Conservation (phyloP, 2,888 invertebrate species). For the Allygus modestus region DNA sequence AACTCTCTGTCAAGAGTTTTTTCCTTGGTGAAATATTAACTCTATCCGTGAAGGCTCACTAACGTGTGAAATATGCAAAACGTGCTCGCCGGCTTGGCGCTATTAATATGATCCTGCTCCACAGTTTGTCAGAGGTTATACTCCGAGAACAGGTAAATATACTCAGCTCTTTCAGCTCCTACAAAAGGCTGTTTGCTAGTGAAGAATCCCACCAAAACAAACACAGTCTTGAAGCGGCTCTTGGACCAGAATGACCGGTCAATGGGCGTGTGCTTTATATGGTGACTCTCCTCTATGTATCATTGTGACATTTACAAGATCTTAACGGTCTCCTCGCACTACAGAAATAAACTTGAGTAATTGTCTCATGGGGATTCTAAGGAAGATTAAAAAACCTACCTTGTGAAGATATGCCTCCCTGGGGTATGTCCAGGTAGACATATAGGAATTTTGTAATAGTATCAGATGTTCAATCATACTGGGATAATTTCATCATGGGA, state of each 20-base stretch:
- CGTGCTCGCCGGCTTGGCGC: too few relatives aligned
- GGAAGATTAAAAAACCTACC: background rate
- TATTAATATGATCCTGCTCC: too few relatives aligned
- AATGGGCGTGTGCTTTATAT: background rate
- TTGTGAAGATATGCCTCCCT: too few relatives aligned
- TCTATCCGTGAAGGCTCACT: background rate
- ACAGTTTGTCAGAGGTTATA: too few relatives aligned
- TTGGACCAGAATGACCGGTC: conserved; percentile 8
- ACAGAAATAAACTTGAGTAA: background rate
- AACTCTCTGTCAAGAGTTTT: too few relatives aligned
- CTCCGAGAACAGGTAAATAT: too few relatives aligned
- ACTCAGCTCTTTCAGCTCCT: too few relatives aligned
- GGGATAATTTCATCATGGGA: too few relatives aligned
- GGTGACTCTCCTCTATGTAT: background rate
- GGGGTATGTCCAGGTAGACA: too few relatives aligned
- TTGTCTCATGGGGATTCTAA: background rate
- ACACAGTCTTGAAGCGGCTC: background rate
- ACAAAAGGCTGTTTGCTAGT: background rate
- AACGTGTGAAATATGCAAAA: background rate
- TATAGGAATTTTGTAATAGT: too few relatives aligned
- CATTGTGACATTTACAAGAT: background rate
- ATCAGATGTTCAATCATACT: too few relatives aligned
- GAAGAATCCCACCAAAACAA: conserved; percentile 12
- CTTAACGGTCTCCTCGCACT: background rate
- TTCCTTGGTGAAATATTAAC: too few relatives aligned